These are phyloP conservation scores for Tyria jacobaeae DNA, from an alignment of 2,888 invertebrate species.

Conservation along the genomic window DNA sequence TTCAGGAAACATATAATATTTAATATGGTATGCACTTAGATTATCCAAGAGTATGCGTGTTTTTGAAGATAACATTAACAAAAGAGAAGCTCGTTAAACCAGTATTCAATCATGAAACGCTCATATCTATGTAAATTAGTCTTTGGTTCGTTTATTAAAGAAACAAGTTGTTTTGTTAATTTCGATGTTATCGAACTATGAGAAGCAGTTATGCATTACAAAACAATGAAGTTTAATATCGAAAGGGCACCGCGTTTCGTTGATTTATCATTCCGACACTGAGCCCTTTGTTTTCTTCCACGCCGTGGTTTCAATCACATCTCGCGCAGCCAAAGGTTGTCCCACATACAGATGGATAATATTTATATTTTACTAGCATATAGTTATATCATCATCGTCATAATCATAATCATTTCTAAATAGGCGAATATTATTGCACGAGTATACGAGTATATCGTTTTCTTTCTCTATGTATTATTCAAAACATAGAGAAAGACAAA, in stretches of 20 bases:
- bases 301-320: conserved; percentile 63
- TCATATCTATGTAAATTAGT: conserved; percentile 34
- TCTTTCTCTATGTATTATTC: neutral
- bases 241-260: conserved; percentile 71
- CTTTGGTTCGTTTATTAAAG: conserved; percentile 24
- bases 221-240: conserved; percentile 73
- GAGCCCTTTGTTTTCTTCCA: conserved; percentile 70
- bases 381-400: no score
- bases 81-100: conserved; percentile 39
- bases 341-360: conserved; percentile 52
- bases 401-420: conserved; percentile 37
- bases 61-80: conserved; percentile 46
- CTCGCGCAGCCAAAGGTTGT: conserved; percentile 66
- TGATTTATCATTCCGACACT: conserved; percentile 73
- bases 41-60: no score
- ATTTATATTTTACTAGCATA: conserved; percentile 44
- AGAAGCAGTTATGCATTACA: conserved; percentile 54
- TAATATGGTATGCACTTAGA: conserved; percentile 44
- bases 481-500: neutral
- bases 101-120: conserved; percentile 38
- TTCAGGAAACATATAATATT: conserved; percentile 40
- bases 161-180: conserved; percentile 33
- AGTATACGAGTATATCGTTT: neutral
- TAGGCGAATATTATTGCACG: neutral
- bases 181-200: conserved; percentile 36